Percentiles rank a stretch among this genome's conserved stretches.
Evolutionary conservation across 1,140 invertebrate species (phyloP).

Genomic region (Drosophila gunungcola): DNA sequence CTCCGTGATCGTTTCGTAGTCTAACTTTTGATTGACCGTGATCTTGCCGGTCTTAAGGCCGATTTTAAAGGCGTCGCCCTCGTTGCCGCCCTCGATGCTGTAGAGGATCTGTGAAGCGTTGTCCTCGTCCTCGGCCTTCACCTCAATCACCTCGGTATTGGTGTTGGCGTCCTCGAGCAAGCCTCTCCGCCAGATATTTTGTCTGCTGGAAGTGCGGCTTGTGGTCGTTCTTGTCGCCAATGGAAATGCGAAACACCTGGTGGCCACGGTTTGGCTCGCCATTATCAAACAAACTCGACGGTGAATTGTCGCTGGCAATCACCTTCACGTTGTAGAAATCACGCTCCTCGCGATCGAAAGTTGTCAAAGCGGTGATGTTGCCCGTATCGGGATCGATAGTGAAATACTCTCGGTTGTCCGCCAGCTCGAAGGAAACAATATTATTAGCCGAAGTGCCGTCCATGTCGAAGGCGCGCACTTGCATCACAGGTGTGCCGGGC

Average conservation of each 20-base stretch:
- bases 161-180: constrained; percentile 94
- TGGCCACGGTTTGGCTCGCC: constrained; percentile 90
- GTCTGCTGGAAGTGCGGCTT: constrained; percentile 91
- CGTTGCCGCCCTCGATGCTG: constrained; percentile 92
- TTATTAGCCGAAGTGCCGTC: constrained; percentile 94
- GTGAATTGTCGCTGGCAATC: constrained; percentile 93
- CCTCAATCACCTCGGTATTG: constrained; percentile 92
- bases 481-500: constrained; percentile 92
- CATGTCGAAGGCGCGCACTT: constrained; percentile 93
- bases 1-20: constrained; percentile 93
- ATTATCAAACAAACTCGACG: constrained; percentile 89
- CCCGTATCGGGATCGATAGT: constrained; percentile 92
- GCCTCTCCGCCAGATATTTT: constrained; percentile 90
- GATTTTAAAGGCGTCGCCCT: constrained; percentile 91
- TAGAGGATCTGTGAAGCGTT: constrained; percentile 93
- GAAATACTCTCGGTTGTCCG: constrained; percentile 90
- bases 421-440: constrained; percentile 91
- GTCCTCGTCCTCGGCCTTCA: constrained; percentile 92
- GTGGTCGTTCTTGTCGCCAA: constrained; percentile 97
- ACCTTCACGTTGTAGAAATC: constrained; percentile 94
- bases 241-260: constrained; percentile 93
- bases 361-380: constrained; percentile 91
- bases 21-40: constrained; percentile 90
- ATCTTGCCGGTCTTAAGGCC: constrained; percentile 92
- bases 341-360: constrained; percentile 92